Evolutionary conservation across 2,113 vertebrate species (phyloP), one percentile per base, ranked within the genome.

Genomic region (Macrotis lagotis): DNA sequence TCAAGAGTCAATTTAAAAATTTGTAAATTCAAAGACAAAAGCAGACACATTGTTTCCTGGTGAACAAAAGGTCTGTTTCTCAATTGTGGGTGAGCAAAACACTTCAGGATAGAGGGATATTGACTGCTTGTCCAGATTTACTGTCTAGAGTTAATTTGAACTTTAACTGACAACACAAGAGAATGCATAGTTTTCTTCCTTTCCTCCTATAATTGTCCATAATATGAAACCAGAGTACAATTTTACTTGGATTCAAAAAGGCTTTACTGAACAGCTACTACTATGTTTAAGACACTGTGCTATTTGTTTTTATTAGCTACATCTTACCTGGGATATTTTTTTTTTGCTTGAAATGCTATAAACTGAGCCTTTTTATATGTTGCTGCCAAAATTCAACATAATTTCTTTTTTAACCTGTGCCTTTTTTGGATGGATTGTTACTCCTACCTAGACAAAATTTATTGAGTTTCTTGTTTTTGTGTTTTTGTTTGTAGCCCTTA

Each of bases 391-490:
- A 96, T 47, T 51, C 94, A 74, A 96, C 97, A 92, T 96, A 96
- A 96, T 49, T 92, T 95, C 90, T 74, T 92, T 90, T 94, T 8
- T 52, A 90, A n/a, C 95, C 97, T 96, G 37, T n/a, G 90, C 90
- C 90, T 95, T 74, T 89, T 96, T 97, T 88, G 48, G 94, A 89
- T 96, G 91, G 96, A 96, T 97, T 91, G 96, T 11, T 94, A 89
- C 94, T 49, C 49, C 92, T 44, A 96, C 95, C 88, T 88, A 94
- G 91, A 37, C 95, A 74, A 74, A 44, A 44, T 37, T n/a, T 74
- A 1, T 22, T 74, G 66, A 14, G 11, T 37, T n/a, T 53, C 25
- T 53, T 52, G 51, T 0, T 24, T 53, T 25, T 53, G 26, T 28
- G 28, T 59, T 31, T 44, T 26, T 19, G 95, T 94, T 96, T 96